Percentiles rank a stretch among this genome's conserved stretches.
These are phyloP conservation scores for Clunio marinus DNA, from an alignment of 2,888 invertebrate genomes.

Conservation along the genomic window DNA sequence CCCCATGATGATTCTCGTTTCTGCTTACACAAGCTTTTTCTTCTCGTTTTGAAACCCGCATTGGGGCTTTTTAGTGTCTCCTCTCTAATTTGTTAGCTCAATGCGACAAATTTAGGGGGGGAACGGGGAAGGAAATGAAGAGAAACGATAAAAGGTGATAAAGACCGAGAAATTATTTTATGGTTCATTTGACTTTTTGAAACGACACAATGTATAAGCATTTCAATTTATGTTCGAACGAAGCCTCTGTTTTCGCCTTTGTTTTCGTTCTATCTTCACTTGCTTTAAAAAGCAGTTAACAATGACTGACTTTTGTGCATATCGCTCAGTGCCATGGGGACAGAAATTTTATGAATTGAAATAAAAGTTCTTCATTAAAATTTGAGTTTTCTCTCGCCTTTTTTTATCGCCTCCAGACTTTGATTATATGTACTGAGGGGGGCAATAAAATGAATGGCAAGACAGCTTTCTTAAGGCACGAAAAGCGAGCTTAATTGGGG, in stretches of 20 bases:
- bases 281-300: too few species aligned
- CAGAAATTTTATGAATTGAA: slow-evolving; percentile 14
- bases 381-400: background rate
- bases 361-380: slow-evolving; percentile 8
- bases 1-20: too few species aligned
- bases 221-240: slow-evolving; percentile 9
- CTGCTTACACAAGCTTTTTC: too few species aligned
- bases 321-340: background rate
- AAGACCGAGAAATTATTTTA: slow-evolving; percentile 38
- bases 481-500: slow-evolving; percentile 19
- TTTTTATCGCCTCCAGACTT: background rate
- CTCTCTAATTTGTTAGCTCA: slow-evolving; percentile 4
- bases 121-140: background rate
- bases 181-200: slow-evolving; percentile 38
- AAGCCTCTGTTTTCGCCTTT: too few species aligned
- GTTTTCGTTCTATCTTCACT: too few species aligned
- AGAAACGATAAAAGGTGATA: slow-evolving; percentile 36
- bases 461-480: background rate
- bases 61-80: slow-evolving; percentile 1
- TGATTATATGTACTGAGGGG: too few species aligned
- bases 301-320: slow-evolving; percentile 18
- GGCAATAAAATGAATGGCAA: too few species aligned
- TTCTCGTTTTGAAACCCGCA: background rate
- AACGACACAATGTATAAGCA: slow-evolving; percentile 9
- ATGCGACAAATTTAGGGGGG: background rate